Conservation (phyloP, 2,113 vertebrate species). For the Mirounga angustirostris region DNA sequence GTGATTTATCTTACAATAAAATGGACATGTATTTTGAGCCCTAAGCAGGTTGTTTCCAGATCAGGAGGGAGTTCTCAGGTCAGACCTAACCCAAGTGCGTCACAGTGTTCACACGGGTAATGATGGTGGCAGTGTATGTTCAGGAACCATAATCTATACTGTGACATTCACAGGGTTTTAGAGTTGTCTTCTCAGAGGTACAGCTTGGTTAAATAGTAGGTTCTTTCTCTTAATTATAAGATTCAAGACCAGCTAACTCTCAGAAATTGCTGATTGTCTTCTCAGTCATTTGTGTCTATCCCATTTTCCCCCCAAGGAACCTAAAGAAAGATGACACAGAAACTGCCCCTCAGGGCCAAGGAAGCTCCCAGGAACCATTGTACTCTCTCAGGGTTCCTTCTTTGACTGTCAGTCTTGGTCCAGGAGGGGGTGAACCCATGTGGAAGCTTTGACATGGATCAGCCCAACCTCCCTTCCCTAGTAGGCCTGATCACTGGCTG, state of each 20-base stretch:
- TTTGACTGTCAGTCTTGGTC: not conserved
- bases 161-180: not conserved
- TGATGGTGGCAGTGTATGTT: not conserved
- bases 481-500: not conserved
- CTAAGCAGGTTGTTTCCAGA: constrained; percentile 15
- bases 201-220: not conserved
- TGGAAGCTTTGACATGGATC: not conserved
- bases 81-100: not conserved
- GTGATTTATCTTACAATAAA: not conserved
- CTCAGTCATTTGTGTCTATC: not conserved
- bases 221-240: constrained; percentile 30
- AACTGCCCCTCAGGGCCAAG: not conserved
- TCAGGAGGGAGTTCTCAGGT: not conserved
- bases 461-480: not conserved
- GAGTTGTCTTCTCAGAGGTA: constrained; percentile 37
- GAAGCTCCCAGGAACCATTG: not conserved
- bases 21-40: not conserved
- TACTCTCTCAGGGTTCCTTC: not conserved
- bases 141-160: not conserved
- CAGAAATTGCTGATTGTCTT: not conserved
- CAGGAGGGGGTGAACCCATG: not conserved
- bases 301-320: not conserved
- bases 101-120: not conserved
- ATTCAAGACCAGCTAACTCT: not conserved
- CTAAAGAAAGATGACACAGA: constrained; percentile 28